Conservation (phyloP, 2,797 vertebrate species). For the Hoplostethus mediterraneus region DNA sequence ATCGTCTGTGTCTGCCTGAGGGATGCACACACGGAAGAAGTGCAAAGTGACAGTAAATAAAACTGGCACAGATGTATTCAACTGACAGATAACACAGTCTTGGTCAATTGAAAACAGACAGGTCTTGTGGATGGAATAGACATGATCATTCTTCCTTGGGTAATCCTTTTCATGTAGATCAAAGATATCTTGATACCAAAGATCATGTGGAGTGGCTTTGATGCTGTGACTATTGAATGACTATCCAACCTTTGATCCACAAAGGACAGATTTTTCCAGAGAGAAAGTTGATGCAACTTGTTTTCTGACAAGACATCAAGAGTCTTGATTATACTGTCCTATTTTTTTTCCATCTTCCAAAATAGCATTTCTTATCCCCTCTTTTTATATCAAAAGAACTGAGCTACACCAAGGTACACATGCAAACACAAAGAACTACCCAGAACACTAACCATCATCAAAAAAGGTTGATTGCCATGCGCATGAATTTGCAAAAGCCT, state of each 20-base stretch:
- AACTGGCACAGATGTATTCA: slow-evolving; percentile 48
- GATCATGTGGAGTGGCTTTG: not conserved
- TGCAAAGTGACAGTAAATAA: slow-evolving; percentile 62
- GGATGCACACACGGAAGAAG: slow-evolving; percentile 52
- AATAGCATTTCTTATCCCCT: not conserved
- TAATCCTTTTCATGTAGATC: slow-evolving; percentile 3
- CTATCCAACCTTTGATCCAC: not conserved
- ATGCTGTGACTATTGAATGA: not conserved
- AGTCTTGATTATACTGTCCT: not conserved
- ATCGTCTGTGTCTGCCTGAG: slow-evolving; percentile 67
- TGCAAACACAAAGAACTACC: slow-evolving; percentile 3
- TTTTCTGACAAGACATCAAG: not conserved
- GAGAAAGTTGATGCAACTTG: slow-evolving; percentile 42
- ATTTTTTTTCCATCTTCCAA: not conserved
- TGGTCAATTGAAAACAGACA: slow-evolving; percentile 21
- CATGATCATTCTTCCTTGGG: not conserved
- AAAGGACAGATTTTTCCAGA: not conserved
- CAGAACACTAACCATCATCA: not conserved
- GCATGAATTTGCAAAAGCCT: slow-evolving; percentile 23
- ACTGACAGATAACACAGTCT: slow-evolving; percentile 19
- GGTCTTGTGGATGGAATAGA: slow-evolving; percentile 10
- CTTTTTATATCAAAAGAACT: slow-evolving; percentile 6
- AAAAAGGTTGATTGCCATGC: slow-evolving; percentile 9
- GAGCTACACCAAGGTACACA: slow-evolving; percentile 24
- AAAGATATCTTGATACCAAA: too few relatives aligned